Conservation (phyloP, 2,888 invertebrate genomes). For the Caenorhabditis becei region DNA sequence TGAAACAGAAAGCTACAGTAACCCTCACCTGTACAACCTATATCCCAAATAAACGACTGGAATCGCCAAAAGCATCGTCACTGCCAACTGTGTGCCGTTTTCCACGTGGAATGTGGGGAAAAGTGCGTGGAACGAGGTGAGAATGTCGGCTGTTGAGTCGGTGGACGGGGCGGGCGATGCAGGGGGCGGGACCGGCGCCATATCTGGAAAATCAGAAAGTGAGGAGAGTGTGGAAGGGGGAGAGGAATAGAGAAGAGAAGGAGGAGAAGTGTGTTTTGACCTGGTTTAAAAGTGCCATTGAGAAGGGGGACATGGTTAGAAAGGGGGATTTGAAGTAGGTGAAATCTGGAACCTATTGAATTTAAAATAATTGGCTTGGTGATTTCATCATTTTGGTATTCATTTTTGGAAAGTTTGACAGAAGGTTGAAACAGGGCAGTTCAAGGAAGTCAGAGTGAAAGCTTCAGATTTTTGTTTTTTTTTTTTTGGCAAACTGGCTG, state of each 20-base stretch:
- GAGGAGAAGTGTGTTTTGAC: not conserved
- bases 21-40: conserved; percentile 62
- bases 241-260: not conserved
- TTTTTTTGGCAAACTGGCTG: too few relatives aligned
- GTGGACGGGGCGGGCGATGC: conserved; percentile 18
- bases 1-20: not conserved
- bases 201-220: conserved; percentile 12
- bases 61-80: conserved; percentile 62
- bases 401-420: too few relatives aligned
- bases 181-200: conserved; percentile 56
- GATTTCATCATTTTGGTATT: too few relatives aligned
- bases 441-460: too few relatives aligned
- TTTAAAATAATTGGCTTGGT: too few relatives aligned
- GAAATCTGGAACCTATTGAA: too few relatives aligned
- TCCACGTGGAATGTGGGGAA: conserved; percentile 44
- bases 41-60: conserved; percentile 66
- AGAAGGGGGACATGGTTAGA: not conserved
- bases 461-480: too few relatives aligned
- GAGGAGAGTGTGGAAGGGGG: not conserved
- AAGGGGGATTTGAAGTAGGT: not conserved
- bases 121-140: conserved; percentile 25
- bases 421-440: too few relatives aligned
- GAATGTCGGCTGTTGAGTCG: conserved; percentile 27
- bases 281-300: not conserved
- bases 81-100: conserved; percentile 33